Base-by-base conservation (phyloP, 2,888 invertebrate genomes). In the Tetanocera ferruginea region DNA sequence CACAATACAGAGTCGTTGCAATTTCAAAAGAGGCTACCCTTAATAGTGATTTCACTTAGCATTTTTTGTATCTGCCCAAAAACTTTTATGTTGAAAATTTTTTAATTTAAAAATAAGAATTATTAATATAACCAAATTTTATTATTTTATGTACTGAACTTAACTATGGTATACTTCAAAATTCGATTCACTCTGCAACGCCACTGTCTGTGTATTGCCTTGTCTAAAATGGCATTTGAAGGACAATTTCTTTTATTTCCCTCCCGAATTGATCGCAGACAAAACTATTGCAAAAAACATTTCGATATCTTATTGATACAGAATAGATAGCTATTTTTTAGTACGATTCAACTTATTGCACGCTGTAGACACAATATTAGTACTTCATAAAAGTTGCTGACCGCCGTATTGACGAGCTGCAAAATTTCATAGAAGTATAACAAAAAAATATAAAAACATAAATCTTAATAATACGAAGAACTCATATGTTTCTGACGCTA, bases 341-440 rank as follows among this genome's bases (percentile, higher is more conserved):
- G 88, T 87, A 83, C 87, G 86, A 87, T 82, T 86, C 83, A 73
- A 83, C 82, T 82, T 83, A 85, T 86, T 84, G 87, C 83, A 80
- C 81, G 83, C 73, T 77, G 57, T 72, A 71, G 79, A 52, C 75
- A 55, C 31, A 66, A 5, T 75, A 28, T 64, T n/a, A 37, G 11
- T 43, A 43, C 43, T 43, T 11, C 19, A 17, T 34, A 57, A 66
- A 73, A 73, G 60, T 64, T 37, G 11, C 31, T 52, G 23, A 72
- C 28, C 31, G 57, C 31, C 34, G 37, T 57, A 19, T 23, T 19
- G n/a, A 49, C 64, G 25, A 31, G n/a, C 31, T 64, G 28, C 17
- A 11, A 43, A 43, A 43, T 43, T 43, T 43, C 17, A 64, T 62
- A 62, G 73, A 60, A 74, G 37, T 28, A 34, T 62, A 5, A 19